Base-by-base conservation (phyloP, 2,888 invertebrate genomes). In the Thereva nobilitata region DNA sequence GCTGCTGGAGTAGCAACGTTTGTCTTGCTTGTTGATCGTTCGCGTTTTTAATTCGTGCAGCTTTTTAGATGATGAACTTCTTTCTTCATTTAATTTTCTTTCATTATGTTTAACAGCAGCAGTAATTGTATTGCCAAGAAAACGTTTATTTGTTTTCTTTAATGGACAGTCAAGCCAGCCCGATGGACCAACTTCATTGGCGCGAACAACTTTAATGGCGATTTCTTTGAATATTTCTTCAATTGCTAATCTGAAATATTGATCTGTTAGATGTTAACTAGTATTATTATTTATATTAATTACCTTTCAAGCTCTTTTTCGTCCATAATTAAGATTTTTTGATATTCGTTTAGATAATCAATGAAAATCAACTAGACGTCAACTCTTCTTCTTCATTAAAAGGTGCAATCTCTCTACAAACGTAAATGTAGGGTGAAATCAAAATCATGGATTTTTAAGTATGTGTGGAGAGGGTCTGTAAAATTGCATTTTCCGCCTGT, bases 141-240 rank as follows among this genome's bases (percentile, higher is more conserved):
- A 85, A 49, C 82, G 80, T 75, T 85, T 85, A 71, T 85, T 85
- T 0, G 85, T 82, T 76, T 82, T 83, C 61, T 79, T 81, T 69
- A 82, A 79, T 0, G 83, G 79, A 56, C 79, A 79, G 76, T 83
- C 84, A 66, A 84, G 82, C 86, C 86, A 87, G 72, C 86, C 87
- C 2, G 84, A 82, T 6, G 86, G 84, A 41, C 87, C 87, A 67
- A 84, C 81, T 68, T 84, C 81, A 78, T 85, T 84, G 42, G 86
- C 86, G 78, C 86, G 80, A 52, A 84, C 84, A 55, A 85, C 85
- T 63, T 85, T 86, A 76, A 84, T 83, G 47, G 84, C 83, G 8
- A 86, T 85, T 77, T 87, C 87, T 67, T 83, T 81, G 70, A 86
- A 78, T 56, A 87, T 79, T 77, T 87, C 87, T 74, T 85, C 84